Percentiles rank a stretch among this genome's conserved stretches.
Conservation (phyloP, 2,888 invertebrate genomes). For the Orthonychiurus folsomi region DNA sequence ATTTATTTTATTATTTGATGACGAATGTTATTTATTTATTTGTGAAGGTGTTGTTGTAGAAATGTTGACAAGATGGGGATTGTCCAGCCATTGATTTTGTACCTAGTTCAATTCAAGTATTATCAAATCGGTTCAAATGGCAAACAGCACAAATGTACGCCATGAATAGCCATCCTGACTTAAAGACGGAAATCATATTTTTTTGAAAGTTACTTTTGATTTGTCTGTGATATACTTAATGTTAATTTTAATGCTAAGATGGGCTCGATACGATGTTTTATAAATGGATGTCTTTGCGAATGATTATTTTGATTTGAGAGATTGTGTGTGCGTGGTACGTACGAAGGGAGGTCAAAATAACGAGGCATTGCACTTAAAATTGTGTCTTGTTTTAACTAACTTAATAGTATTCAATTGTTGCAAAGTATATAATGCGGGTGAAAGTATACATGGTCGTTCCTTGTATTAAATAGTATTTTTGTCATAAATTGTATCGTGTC, state of each 20-base stretch:
- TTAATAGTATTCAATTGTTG: neutral
- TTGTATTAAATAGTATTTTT: neutral
- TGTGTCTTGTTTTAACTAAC: neutral
- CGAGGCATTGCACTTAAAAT: too few relatives aligned
- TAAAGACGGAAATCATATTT: neutral
- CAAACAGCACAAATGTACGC: too few relatives aligned
- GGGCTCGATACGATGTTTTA: neutral
- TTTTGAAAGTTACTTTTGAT: neutral
- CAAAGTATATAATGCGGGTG: neutral
- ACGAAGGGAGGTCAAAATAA: too few relatives aligned
- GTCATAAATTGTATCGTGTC: neutral
- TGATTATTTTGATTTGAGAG: constrained; percentile 1
- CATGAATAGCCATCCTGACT: too few relatives aligned
- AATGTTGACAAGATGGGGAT: too few relatives aligned
- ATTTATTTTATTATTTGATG: too few relatives aligned
- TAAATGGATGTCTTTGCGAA: neutral
- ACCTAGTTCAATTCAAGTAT: neutral
- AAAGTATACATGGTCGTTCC: neutral
- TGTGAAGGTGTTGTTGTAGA: too few relatives aligned
- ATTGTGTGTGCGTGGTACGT: too few relatives aligned
- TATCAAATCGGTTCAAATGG: neutral
- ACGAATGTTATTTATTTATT: too few relatives aligned
- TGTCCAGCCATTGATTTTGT: neutral
- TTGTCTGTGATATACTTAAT: neutral
- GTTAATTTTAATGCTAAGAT: neutral